Conservation (phyloP, 1,140 invertebrate species). For the Penaeus chinensis region DNA sequence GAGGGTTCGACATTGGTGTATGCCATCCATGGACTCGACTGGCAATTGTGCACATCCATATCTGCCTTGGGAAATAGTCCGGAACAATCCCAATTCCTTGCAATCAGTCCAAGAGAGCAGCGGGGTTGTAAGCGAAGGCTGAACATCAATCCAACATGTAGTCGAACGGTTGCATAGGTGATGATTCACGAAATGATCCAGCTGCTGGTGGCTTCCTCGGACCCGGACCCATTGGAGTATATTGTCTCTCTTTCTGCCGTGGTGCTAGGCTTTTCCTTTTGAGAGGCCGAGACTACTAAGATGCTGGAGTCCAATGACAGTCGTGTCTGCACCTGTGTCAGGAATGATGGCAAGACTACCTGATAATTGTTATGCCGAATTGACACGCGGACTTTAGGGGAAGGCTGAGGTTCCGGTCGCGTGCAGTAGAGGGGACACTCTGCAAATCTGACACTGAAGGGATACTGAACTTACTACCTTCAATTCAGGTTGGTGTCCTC, state of each 20-base stretch:
- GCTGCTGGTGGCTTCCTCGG: neutral
- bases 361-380: neutral
- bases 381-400: too few species aligned
- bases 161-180: neutral
- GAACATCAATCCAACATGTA: neutral
- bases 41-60: neutral
- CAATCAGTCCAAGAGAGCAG: too few species aligned
- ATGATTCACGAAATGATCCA: neutral
- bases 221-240: neutral
- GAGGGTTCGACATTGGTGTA: too few species aligned
- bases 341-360: neutral
- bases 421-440: neutral
- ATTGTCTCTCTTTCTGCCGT: too few species aligned
- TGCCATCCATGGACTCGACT: neutral
- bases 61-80: too few species aligned
- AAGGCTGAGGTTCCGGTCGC: too few species aligned
- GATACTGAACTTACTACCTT: neutral
- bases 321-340: constrained; percentile 10
- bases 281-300: too few species aligned
- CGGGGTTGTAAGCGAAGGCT: too few species aligned
- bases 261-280: too few species aligned
- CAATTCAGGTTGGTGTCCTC: neutral
- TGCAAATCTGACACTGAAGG: neutral
- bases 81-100: too few species aligned
- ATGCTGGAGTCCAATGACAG: too few species aligned